These are phyloP conservation scores for Melolontha melolontha DNA, from an alignment of 2,888 invertebrate species.

Conservation along the genomic window DNA sequence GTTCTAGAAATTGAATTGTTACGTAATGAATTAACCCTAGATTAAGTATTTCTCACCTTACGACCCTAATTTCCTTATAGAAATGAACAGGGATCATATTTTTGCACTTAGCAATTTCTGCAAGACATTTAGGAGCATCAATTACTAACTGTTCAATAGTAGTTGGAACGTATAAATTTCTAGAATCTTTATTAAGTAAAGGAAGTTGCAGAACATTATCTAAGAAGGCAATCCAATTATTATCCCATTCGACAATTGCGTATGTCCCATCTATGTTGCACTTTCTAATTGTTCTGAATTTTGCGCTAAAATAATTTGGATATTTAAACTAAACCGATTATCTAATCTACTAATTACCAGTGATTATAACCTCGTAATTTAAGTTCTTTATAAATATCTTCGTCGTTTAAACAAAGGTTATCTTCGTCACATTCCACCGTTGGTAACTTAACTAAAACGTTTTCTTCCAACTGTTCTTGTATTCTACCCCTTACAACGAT, in stretches of 20 bases:
- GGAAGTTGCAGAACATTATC: constrained; percentile 88
- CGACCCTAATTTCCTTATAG: constrained; percentile 60
- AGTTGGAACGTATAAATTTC: constrained; percentile 78
- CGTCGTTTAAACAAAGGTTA: constrained; percentile 57
- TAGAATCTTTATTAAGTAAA: constrained; percentile 76
- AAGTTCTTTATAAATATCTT: constrained; percentile 77
- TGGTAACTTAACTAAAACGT: not conserved
- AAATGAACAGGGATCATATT: constrained; percentile 59
- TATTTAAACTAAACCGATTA: too few relatives aligned
- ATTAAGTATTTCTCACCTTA: constrained; percentile 10
- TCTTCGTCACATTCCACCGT: not conserved
- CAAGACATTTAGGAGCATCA: constrained; percentile 33
- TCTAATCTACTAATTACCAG: constrained; percentile 18
- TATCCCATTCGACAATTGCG: constrained; percentile 75
- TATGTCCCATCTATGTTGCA: constrained; percentile 58
- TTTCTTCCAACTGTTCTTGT: constrained; percentile 62
- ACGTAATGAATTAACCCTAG: not conserved
- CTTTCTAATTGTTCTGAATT: constrained; percentile 51
- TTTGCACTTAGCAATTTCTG: constrained; percentile 47
- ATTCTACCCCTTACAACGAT: constrained; percentile 77
- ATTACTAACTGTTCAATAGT: constrained; percentile 46
- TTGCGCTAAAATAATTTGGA: constrained; percentile 36
- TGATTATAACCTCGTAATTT: constrained; percentile 75
- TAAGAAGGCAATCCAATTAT: constrained; percentile 90
- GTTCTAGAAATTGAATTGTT: not conserved